Percentiles rank a stretch among this genome's conserved stretches.
Conservation (phyloP, 2,888 invertebrate genomes). For the Mythimna albipuncta region DNA sequence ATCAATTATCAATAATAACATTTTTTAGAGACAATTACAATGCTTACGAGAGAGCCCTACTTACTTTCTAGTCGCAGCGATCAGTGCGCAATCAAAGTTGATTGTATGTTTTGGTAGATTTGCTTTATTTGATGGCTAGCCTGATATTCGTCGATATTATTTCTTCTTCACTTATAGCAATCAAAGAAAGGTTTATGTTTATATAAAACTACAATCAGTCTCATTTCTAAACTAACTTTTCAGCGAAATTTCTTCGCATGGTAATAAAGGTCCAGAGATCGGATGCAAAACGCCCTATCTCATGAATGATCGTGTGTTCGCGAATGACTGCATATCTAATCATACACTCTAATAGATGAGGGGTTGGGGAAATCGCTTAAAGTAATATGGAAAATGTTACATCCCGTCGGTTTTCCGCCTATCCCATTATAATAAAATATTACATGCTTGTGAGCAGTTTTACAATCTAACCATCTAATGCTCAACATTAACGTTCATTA, state of each 20-base stretch:
- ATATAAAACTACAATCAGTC: not conserved
- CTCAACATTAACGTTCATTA: constrained; percentile 14
- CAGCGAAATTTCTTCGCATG: constrained; percentile 8
- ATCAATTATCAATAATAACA: constrained; percentile 67
- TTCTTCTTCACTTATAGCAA: not conserved
- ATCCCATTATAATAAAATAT: constrained; percentile 19
- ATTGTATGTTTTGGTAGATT: constrained; percentile 41
- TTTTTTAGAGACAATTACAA: constrained; percentile 61
- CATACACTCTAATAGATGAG: constrained; percentile 38
- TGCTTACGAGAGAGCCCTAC: constrained; percentile 49
- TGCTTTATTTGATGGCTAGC: constrained; percentile 13
- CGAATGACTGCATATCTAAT: constrained; percentile 54
- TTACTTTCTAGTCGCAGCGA: constrained; percentile 50
- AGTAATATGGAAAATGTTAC: constrained; percentile 20
- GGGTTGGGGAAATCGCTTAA: constrained; percentile 8
- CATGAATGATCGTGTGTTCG: constrained; percentile 34
- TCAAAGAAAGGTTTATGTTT: not conserved
- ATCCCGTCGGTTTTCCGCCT: constrained; percentile 5
- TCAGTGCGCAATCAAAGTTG: constrained; percentile 46
- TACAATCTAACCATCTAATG: not conserved
- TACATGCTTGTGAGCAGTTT: constrained; percentile 1
- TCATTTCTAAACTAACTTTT: constrained; percentile 1
- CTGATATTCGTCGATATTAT: not conserved
- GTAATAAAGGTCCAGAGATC: constrained; percentile 19
- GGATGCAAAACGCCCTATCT: constrained; percentile 3